Percentiles rank a stretch among this genome's conserved stretches.
These are phyloP conservation scores for Tachina grossa DNA, from an alignment of 2,888 invertebrate species.

Conservation along the genomic window DNA sequence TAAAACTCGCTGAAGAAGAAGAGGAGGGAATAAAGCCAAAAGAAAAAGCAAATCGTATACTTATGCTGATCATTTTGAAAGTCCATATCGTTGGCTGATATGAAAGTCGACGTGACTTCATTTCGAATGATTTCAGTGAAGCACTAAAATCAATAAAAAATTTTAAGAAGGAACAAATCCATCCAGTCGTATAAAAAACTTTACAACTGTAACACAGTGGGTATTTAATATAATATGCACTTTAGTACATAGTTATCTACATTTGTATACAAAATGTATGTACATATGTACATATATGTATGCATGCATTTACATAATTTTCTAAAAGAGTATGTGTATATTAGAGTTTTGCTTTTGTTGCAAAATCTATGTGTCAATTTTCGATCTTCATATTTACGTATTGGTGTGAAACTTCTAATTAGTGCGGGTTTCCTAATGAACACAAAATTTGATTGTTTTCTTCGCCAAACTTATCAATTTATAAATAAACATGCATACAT, in stretches of 20 bases:
- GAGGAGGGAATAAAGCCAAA: not conserved
- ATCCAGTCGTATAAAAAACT: no score
- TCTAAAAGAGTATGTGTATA: no score
- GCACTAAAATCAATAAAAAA: not conserved
- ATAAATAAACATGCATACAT: not conserved
- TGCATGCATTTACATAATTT: not conserved
- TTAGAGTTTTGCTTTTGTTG: no score
- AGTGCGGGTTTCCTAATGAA: constrained; percentile 59
- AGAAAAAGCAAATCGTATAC: constrained; percentile 23
- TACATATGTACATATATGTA: not conserved
- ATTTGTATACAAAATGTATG: not conserved
- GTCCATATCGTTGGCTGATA: constrained; percentile 7
- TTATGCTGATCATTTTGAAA: constrained; percentile 16
- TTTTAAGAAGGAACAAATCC: no score
- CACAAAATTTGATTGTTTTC: not conserved
- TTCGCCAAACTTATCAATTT: not conserved
- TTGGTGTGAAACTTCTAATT: constrained; percentile 45
- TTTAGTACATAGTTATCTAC: not conserved
- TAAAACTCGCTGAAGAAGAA: constrained; percentile 21
- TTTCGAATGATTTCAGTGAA: not conserved
- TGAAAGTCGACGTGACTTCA: not conserved
- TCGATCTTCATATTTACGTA: not conserved
- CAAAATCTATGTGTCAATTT: no score
- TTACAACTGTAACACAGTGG: no score
- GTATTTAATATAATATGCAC: no score